Percentiles rank a stretch among this genome's conserved stretches.
Conservation (phyloP, 2,888 invertebrate species). For the Phalera bucephala region DNA sequence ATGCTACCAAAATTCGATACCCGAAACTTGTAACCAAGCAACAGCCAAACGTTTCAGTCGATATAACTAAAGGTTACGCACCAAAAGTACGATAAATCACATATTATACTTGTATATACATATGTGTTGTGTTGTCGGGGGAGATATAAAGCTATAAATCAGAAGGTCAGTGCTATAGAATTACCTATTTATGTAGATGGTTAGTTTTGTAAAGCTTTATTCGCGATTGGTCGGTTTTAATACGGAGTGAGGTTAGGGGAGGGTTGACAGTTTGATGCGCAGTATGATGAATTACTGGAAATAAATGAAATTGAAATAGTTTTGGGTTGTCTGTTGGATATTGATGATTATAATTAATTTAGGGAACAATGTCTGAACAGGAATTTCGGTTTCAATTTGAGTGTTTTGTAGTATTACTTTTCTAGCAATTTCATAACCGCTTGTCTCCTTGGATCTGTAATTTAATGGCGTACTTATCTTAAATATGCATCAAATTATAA, state of each 20-base stretch:
- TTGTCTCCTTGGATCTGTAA: too few relatives aligned
- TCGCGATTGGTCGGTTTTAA: constrained; percentile 18
- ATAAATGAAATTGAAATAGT: constrained; percentile 3
- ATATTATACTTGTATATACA: constrained; percentile 35
- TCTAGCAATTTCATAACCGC: too few relatives aligned
- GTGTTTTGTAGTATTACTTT: too few relatives aligned
- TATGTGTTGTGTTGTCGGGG: constrained; percentile 41
- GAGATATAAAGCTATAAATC: constrained; percentile 42
- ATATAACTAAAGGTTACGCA: constrained; percentile 44
- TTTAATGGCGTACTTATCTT: too few relatives aligned
- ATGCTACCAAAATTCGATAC: constrained; percentile 20
- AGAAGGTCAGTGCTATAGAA: constrained; percentile 34
- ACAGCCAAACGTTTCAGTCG: constrained; percentile 35
- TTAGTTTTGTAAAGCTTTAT: constrained; percentile 16
- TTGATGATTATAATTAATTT: too few relatives aligned
- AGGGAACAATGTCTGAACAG: too few relatives aligned
- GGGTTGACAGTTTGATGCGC: constrained; percentile 1
- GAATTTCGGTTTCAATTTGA: too few relatives aligned
- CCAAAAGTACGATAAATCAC: constrained; percentile 44
- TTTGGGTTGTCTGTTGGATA: too few relatives aligned
- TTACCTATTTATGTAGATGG: constrained; percentile 11
- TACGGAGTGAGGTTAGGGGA: background rate
- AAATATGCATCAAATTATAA: too few relatives aligned
- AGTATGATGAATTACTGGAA: too few relatives aligned
- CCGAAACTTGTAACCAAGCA: constrained; percentile 46